Evolutionary conservation across 1,140 invertebrate genomes (phyloP).

Genomic region (Drosophila parvula): DNA sequence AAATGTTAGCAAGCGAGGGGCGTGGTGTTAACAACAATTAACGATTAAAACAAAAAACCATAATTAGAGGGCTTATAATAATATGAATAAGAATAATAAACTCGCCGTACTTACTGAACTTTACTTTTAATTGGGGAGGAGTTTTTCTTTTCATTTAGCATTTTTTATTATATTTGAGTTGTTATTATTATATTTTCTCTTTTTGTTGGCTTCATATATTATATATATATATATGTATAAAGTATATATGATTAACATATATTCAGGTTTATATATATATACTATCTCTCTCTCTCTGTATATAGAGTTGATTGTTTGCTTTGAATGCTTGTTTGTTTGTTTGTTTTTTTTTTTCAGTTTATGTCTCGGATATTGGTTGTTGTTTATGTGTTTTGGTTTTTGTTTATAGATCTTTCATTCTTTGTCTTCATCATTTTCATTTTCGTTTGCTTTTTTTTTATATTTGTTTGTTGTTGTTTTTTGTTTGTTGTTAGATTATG

Average conservation of each 20-base stretch:
- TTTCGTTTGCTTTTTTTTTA: slow-evolving; percentile 11
- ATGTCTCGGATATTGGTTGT: slow-evolving; percentile 40
- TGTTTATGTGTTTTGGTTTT: slow-evolving; percentile 40
- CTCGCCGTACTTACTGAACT: slow-evolving; percentile 79
- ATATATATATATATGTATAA: slow-evolving; percentile 18
- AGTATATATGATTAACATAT: slow-evolving; percentile 30
- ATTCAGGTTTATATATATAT: slow-evolving; percentile 29
- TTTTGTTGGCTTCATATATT: slow-evolving; percentile 41
- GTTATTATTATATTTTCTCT: slow-evolving; percentile 18
- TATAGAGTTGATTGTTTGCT: slow-evolving; percentile 58
- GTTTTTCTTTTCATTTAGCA: slow-evolving; percentile 35
- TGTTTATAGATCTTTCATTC: slow-evolving; percentile 30
- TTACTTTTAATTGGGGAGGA: slow-evolving; percentile 62
- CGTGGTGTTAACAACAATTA: slow-evolving; percentile 29
- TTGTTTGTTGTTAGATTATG: slow-evolving; percentile 37
- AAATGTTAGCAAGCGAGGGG: slow-evolving; percentile 29
- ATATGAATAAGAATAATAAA: slow-evolving; percentile 50
- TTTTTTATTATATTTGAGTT: slow-evolving; percentile 28
- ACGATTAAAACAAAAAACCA: slow-evolving; percentile 38
- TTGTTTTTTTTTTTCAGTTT: slow-evolving; percentile 34
- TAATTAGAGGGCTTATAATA: slow-evolving; percentile 48
- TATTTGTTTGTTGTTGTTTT: slow-evolving; percentile 20
- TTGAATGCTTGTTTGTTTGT: too few species aligned
- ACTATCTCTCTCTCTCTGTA: slow-evolving; percentile 15
- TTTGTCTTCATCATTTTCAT: slow-evolving; percentile 36